phyloP scores from a whole-genome alignment of 2,797 vertebrate genomes.

The Pangasius larnaudii region DNA sequence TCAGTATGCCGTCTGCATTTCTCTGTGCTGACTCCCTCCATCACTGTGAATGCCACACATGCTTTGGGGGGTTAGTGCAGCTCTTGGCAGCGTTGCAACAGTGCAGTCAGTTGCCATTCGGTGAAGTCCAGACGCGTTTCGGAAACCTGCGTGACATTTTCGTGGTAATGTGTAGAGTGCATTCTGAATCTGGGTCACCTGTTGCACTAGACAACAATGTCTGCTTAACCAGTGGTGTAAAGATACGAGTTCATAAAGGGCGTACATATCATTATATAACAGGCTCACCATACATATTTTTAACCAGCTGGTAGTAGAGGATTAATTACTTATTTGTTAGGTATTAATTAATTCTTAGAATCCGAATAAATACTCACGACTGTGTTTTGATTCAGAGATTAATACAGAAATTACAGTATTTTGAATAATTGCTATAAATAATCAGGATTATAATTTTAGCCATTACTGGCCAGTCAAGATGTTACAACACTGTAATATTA shows the following conservation, averaged over 20 bases:
- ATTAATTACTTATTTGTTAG: neutral
- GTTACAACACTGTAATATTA: neutral
- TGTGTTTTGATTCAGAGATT: neutral
- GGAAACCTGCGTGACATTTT: neutral
- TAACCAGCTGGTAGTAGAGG: too few species aligned
- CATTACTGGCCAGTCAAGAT: neutral
- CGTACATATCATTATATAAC: neutral
- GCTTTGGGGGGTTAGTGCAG: neutral
- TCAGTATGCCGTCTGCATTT: neutral
- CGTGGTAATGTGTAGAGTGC: slow-evolving; percentile 6
- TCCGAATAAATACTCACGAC: neutral
- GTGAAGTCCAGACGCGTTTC: neutral
- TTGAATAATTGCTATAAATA: neutral
- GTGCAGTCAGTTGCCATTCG: neutral
- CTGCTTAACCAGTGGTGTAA: neutral
- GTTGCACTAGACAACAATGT: neutral
- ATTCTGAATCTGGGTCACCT: slow-evolving; percentile 38
- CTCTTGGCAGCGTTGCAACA: slow-evolving; percentile 12
- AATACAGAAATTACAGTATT: neutral
- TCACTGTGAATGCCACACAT: slow-evolving; percentile 3
- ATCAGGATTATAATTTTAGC: neutral
- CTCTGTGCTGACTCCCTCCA: neutral
- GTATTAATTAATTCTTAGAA: neutral
- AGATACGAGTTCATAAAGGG: neutral
- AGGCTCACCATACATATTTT: neutral